A percentile compares a stretch with the other conserved stretches of the same genome.
phyloP scores from a whole-genome alignment of 2,113 vertebrate species.

The Crotophaga sulcirostris region DNA sequence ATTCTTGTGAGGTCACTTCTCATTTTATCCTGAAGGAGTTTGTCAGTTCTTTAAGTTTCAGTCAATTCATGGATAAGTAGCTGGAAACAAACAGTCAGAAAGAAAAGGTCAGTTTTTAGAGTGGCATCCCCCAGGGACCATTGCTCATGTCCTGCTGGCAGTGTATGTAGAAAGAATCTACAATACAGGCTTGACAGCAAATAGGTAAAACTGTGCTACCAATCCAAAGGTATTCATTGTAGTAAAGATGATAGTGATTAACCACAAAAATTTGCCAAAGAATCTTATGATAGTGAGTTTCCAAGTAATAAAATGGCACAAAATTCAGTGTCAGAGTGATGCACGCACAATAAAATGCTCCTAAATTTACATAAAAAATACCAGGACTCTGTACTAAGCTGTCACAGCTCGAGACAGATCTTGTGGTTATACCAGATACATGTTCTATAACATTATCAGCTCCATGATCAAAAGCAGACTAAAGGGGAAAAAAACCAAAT shows the following conservation, averaged over 20 bases:
- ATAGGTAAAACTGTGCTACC: not conserved
- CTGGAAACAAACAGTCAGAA: not conserved
- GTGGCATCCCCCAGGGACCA: not conserved
- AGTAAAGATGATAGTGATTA: not conserved
- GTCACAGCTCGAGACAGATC: not conserved
- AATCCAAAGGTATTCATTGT: not conserved
- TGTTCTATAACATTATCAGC: not conserved
- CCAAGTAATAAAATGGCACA: not conserved
- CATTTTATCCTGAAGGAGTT: not conserved
- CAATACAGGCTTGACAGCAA: not conserved
- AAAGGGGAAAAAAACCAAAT: not conserved
- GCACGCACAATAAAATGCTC: not conserved
- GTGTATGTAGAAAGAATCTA: not conserved
- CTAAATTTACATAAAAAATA: not conserved
- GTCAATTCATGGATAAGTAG: not conserved
- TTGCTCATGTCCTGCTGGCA: not conserved
- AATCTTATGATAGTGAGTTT: not conserved
- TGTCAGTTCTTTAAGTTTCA: not conserved
- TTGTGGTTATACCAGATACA: not conserved
- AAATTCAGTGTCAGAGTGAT: not conserved
- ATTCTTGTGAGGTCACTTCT: not conserved
- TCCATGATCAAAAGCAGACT: not conserved
- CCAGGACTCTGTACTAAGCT: not conserved
- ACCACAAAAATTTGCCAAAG: not conserved
- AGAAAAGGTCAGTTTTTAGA: constrained; percentile 39